Conservation (phyloP, 2,888 invertebrate species). For the Metellina segmentata region DNA sequence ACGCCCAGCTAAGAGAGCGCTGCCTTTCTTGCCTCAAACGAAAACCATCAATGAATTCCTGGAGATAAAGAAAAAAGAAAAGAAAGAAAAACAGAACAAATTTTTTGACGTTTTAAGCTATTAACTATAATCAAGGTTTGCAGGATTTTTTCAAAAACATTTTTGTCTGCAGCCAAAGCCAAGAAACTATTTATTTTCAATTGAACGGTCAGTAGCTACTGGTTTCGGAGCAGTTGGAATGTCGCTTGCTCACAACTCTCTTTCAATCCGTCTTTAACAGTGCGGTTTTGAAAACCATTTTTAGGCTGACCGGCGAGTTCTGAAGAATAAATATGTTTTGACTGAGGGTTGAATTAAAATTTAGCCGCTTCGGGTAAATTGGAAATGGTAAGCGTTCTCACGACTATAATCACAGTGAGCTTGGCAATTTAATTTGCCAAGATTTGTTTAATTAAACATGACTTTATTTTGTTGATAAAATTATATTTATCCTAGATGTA, state of each 20-base stretch:
- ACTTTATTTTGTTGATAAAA: no score
- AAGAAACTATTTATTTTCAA: slow-evolving; percentile 1
- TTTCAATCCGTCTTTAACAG: no score
- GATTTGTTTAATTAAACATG: no score
- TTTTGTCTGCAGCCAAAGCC: neutral
- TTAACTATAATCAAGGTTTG: neutral
- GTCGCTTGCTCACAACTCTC: neutral
- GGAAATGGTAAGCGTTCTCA: no score
- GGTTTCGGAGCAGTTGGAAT: neutral
- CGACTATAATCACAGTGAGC: no score
- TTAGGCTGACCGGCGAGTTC: neutral
- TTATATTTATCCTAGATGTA: no score
- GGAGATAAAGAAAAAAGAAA: neutral
- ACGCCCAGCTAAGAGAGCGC: neutral
- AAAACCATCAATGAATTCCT: neutral
- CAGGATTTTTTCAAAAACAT: neutral
- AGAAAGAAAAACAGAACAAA: neutral
- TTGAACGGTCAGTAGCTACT: neutral
- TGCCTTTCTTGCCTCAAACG: neutral
- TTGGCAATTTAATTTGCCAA: no score
- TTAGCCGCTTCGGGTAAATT: no score
- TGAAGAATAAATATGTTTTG: no score
- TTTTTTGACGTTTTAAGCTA: slow-evolving; percentile 1
- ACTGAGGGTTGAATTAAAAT: no score
- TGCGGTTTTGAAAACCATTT: neutral